Conservation (phyloP, 2,797 vertebrate genomes). For the Adrianichthys oophorus region DNA sequence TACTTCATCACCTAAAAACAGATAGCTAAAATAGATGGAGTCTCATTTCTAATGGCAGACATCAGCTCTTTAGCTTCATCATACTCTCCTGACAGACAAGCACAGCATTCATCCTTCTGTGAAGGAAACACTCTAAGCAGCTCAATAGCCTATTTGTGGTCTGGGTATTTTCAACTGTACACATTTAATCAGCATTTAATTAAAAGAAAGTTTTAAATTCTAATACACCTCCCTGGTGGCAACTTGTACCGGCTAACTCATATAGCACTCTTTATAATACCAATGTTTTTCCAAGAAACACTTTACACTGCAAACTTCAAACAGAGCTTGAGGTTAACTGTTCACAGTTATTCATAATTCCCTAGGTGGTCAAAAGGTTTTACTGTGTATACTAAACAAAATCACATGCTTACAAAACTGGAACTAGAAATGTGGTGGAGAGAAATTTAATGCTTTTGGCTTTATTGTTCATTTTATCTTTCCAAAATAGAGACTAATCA, state of each 20-base stretch:
- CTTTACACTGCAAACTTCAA: constrained; percentile 24
- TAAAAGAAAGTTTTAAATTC: constrained; percentile 47
- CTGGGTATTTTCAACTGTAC: too few relatives aligned
- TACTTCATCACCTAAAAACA: too few relatives aligned
- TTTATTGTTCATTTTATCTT: constrained; percentile 49
- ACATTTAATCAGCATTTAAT: neutral
- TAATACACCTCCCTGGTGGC: constrained; percentile 55
- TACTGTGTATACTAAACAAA: constrained; percentile 66
- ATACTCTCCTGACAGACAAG: too few relatives aligned
- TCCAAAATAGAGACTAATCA: constrained; percentile 64
- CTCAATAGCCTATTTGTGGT: too few relatives aligned
- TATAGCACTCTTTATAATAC: constrained; percentile 46
- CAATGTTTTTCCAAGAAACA: constrained; percentile 54
- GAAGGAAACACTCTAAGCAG: too few relatives aligned
- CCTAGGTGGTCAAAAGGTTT: constrained; percentile 63
- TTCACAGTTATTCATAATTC: constrained; percentile 68
- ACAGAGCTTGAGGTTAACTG: constrained; percentile 54
- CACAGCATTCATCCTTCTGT: too few relatives aligned
- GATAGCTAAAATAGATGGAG: too few relatives aligned
- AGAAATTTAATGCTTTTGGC: constrained; percentile 64
- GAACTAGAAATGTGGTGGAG: constrained; percentile 52
- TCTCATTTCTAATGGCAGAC: too few relatives aligned
- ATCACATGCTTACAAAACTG: constrained; percentile 40
- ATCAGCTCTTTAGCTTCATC: too few relatives aligned
- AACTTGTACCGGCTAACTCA: constrained; percentile 51